Evolutionary conservation across 2,113 vertebrate species (phyloP).

Genomic region (Choloepus hoffmanni): DNA sequence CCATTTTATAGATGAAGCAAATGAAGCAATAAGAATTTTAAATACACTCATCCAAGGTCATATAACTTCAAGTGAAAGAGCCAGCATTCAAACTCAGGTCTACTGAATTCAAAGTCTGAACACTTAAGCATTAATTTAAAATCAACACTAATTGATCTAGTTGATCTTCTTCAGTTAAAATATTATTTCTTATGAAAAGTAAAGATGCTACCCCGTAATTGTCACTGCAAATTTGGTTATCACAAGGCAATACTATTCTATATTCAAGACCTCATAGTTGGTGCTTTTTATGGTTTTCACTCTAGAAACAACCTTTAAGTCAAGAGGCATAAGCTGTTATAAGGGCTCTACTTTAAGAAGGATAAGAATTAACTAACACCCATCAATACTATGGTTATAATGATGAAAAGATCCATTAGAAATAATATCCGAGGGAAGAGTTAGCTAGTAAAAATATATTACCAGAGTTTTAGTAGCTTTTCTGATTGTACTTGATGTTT

Average conservation of each 20-base stretch:
- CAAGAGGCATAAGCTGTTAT: background rate
- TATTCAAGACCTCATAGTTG: background rate
- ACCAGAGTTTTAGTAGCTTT: background rate
- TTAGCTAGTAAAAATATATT: background rate
- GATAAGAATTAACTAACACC: background rate
- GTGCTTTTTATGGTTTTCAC: background rate
- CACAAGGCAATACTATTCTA: background rate
- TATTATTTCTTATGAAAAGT: background rate
- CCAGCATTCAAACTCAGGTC: conserved; percentile 30
- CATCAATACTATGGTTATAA: background rate
- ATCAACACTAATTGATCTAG: background rate
- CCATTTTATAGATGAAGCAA: background rate
- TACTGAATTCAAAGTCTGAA: conserved; percentile 5
- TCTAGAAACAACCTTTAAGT: background rate
- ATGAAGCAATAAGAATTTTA: background rate
- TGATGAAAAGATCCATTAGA: background rate
- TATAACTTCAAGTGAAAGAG: background rate
- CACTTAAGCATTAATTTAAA: background rate
- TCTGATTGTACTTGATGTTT: background rate
- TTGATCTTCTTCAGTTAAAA: conserved; percentile 12
- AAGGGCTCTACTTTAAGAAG: background rate
- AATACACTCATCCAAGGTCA: background rate
- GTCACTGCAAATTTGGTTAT: background rate
- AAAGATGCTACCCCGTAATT: background rate
- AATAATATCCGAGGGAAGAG: background rate